These are phyloP conservation scores for Molanna angustata DNA, from an alignment of 2,888 invertebrate genomes.

Conservation along the genomic window DNA sequence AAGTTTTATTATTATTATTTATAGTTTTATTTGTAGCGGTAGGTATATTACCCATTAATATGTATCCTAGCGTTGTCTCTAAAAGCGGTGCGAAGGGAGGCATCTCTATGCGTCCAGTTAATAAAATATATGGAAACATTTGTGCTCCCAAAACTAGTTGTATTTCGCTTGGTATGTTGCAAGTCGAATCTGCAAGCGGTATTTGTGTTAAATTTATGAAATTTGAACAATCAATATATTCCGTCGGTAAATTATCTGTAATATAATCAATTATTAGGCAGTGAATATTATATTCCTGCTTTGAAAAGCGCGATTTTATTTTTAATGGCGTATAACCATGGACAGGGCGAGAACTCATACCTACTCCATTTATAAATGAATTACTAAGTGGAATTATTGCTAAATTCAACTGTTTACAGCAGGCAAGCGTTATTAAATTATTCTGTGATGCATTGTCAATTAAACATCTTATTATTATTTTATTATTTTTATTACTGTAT, in stretches of 20 bases:
- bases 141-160: constrained; percentile 1
- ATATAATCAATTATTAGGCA: constrained; percentile 1
- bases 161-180: background rate
- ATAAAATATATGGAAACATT: background rate
- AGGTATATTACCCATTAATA: constrained; percentile 4
- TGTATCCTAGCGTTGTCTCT: background rate
- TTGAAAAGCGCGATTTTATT: background rate
- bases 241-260: background rate
- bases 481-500: background rate
- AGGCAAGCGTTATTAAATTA: constrained; percentile 3
- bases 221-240: constrained; percentile 1
- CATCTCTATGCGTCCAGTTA: background rate
- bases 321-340: background rate
- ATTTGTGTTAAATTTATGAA: background rate
- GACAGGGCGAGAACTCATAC: background rate
- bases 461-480: background rate
- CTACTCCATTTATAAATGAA: background rate
- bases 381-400: background rate
- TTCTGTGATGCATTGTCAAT: no score
- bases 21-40: no score
- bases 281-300: background rate
- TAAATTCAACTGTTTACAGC: constrained; percentile 2
- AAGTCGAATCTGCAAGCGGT: background rate
- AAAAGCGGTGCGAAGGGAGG: background rate
- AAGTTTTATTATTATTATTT: no score